These are phyloP conservation scores for Phoenoteleia sp. DNA, from an alignment of 2,888 invertebrate species.

Conservation along the genomic window DNA sequence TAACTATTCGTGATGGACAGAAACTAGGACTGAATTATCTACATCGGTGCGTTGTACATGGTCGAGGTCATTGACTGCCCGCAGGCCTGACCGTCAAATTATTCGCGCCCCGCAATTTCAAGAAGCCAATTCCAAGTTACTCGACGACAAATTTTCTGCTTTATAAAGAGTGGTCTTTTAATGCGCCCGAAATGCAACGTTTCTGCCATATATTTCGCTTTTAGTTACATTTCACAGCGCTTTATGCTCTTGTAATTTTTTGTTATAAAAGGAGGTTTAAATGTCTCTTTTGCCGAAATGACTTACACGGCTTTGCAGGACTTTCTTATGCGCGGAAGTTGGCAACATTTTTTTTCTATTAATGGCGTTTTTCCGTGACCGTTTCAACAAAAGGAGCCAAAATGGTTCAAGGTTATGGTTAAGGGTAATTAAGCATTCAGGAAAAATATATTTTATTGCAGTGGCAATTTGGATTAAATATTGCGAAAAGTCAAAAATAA, in stretches of 20 bases:
- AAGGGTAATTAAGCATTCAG: too few species aligned
- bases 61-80: slow-evolving; percentile 66
- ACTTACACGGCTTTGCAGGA: too few species aligned
- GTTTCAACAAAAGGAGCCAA: too few species aligned
- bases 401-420: too few species aligned
- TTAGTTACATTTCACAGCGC: slow-evolving; percentile 27
- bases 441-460: too few species aligned
- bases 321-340: too few species aligned
- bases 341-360: too few species aligned
- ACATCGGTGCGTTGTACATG: slow-evolving; percentile 41
- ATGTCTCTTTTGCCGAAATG: slow-evolving; percentile 17
- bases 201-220: slow-evolving; percentile 32
- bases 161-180: slow-evolving; percentile 24
- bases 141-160: slow-evolving; percentile 36
- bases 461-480: too few species aligned
- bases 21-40: slow-evolving; percentile 50
- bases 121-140: slow-evolving; percentile 33
- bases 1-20: not conserved
- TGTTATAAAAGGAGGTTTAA: not conserved
- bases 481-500: too few species aligned
- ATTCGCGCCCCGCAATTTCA: slow-evolving; percentile 52
- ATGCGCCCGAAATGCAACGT: slow-evolving; percentile 23
- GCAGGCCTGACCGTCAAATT: slow-evolving; percentile 63
- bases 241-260: slow-evolving; percentile 15
- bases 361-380: too few species aligned